These are phyloP conservation scores for Perithous albicinctus DNA, from an alignment of 2,888 invertebrate genomes.

Conservation along the genomic window DNA sequence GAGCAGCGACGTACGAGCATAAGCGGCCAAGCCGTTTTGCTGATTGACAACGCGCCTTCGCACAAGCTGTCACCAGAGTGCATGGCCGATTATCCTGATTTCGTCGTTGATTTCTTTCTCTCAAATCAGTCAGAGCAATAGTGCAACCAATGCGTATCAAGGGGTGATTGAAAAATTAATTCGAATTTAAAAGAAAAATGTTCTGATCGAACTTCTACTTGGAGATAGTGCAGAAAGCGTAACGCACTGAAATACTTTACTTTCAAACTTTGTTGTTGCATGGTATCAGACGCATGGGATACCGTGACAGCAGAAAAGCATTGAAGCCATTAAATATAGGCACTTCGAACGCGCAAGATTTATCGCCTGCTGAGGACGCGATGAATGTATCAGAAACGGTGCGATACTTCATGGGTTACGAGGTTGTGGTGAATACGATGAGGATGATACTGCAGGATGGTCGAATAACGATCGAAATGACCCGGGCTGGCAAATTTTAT, in stretches of 20 bases:
- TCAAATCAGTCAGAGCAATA: slow-evolving; percentile 9
- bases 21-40: slow-evolving; percentile 9
- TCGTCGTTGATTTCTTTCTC: slow-evolving; percentile 14
- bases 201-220: slow-evolving; percentile 30
- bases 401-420: slow-evolving; percentile 27
- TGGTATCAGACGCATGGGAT: too few relatives aligned
- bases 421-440: slow-evolving; percentile 25
- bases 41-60: slow-evolving; percentile 13
- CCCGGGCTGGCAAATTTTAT: too few relatives aligned
- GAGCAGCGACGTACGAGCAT: slow-evolving; percentile 3
- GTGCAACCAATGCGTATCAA: slow-evolving; percentile 19
- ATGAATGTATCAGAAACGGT: slow-evolving; percentile 35
- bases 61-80: too few relatives aligned
- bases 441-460: slow-evolving; percentile 37
- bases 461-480: slow-evolving; percentile 36
- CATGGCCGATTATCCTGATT: too few relatives aligned
- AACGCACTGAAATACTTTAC: slow-evolving; percentile 20
- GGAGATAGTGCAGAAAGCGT: slow-evolving; percentile 21
- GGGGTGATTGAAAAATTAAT: slow-evolving; percentile 7
- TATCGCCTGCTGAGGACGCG: slow-evolving; percentile 22
- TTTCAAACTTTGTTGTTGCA: too few relatives aligned
- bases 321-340: slow-evolving; percentile 22
- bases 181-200: slow-evolving; percentile 8
- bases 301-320: too few relatives aligned
- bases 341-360: slow-evolving; percentile 33